These are phyloP conservation scores for Anser brachyrhynchus DNA, from an alignment of 2,113 vertebrate species.

Conservation along the genomic window DNA sequence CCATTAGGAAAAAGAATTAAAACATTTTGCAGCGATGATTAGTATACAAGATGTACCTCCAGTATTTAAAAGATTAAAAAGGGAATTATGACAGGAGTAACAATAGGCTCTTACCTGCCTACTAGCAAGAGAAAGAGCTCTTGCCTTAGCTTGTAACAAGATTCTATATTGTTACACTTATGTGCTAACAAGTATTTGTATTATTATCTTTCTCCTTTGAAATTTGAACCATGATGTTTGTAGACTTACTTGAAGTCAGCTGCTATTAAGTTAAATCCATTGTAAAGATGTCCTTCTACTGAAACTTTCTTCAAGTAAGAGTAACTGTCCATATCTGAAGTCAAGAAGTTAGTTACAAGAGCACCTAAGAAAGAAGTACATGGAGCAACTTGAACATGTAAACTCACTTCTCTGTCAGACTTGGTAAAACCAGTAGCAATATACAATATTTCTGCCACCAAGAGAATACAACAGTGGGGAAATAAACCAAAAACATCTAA, in stretches of 20 bases:
- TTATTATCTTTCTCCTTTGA: neutral
- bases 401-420: neutral
- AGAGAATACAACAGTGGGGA: neutral
- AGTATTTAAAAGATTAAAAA: neutral
- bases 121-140: neutral
- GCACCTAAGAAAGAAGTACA: slow-evolving; percentile 78
- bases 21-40: neutral
- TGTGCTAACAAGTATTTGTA: neutral
- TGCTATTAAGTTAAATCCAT: slow-evolving; percentile 95
- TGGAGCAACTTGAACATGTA: neutral
- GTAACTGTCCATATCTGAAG: slow-evolving; percentile 86
- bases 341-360: slow-evolving; percentile 91
- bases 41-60: neutral
- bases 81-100: neutral
- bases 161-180: neutral
- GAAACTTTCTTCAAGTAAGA: slow-evolving; percentile 94
- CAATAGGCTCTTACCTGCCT: neutral
- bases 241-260: slow-evolving; percentile 92
- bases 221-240: neutral
- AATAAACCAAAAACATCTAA: neutral
- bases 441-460: neutral
- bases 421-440: neutral
- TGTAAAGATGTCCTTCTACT: slow-evolving; percentile 90
- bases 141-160: neutral
- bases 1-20: neutral